phyloP scores from a whole-genome alignment of 2,113 vertebrate genomes.

The Podocnemis expansa region DNA sequence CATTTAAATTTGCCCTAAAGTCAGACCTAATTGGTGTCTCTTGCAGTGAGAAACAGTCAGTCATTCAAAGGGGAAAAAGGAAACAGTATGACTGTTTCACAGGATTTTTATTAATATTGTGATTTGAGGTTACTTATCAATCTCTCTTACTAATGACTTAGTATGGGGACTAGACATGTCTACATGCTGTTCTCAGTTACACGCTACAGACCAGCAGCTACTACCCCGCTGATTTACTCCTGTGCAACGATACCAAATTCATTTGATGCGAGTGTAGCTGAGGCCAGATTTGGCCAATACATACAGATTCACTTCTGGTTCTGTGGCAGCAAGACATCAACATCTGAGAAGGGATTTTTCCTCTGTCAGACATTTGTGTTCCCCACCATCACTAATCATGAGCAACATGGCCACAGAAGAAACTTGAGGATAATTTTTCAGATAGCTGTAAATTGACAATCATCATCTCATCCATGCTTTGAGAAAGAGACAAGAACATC shows the following conservation, averaged over 20 bases:
- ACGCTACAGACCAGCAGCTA: not conserved
- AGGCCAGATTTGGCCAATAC: not conserved
- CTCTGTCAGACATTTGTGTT: not conserved
- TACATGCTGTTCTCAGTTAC: conserved; percentile 55
- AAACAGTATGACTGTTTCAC: not conserved
- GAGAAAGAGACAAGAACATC: not conserved
- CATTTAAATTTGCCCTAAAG: not conserved
- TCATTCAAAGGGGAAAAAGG: not conserved
- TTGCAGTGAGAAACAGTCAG: not conserved
- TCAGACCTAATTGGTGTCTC: not conserved
- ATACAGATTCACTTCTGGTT: not conserved
- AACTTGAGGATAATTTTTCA: not conserved
- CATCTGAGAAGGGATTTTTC: not conserved
- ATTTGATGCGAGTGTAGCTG: not conserved
- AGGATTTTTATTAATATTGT: not conserved
- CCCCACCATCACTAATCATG: not conserved
- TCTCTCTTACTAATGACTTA: not conserved
- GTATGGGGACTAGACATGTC: not conserved
- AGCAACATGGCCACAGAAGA: not conserved
- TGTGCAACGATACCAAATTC: not conserved
- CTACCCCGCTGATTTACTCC: not conserved
- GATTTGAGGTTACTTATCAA: not conserved
- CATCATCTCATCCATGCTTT: not conserved
- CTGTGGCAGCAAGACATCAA: not conserved
- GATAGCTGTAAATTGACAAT: not conserved